Evolutionary conservation across 2,797 vertebrate species (phyloP).

Genomic region (Sphenodon punctatus): DNA sequence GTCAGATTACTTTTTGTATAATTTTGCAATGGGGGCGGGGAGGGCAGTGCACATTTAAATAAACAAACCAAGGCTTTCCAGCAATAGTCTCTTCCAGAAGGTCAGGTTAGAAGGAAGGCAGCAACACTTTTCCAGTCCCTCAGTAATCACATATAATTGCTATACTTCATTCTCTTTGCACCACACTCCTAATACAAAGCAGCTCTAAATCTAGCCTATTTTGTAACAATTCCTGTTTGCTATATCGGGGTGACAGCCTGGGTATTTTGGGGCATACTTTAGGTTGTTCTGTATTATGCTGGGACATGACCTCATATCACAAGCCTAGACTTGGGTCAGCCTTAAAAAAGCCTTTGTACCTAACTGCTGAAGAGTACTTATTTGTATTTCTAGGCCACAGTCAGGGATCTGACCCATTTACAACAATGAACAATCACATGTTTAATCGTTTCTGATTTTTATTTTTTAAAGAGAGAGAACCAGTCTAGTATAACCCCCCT

Average conservation of each 20-base stretch:
- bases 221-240: no score
- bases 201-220: no score
- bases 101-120: no score
- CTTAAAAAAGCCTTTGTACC: not conserved
- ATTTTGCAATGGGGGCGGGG: not conserved
- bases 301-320: not conserved
- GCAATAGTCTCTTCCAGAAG: not conserved
- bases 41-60: slow-evolving; percentile 4
- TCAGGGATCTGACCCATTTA: not conserved
- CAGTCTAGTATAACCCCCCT: no score
- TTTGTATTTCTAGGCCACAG: not conserved
- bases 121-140: no score
- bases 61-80: not conserved
- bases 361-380: not conserved
- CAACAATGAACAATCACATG: not conserved
- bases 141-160: no score
- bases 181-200: no score
- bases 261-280: not conserved
- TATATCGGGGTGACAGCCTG: no score
- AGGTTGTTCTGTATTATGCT: not conserved
- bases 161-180: no score
- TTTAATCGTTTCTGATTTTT: not conserved
- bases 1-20: slow-evolving; percentile 15
- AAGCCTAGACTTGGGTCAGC: not conserved
- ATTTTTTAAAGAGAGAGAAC: not conserved